Evolutionary conservation across 2,797 vertebrate species (phyloP).

Genomic region (Oreortyx pictus): DNA sequence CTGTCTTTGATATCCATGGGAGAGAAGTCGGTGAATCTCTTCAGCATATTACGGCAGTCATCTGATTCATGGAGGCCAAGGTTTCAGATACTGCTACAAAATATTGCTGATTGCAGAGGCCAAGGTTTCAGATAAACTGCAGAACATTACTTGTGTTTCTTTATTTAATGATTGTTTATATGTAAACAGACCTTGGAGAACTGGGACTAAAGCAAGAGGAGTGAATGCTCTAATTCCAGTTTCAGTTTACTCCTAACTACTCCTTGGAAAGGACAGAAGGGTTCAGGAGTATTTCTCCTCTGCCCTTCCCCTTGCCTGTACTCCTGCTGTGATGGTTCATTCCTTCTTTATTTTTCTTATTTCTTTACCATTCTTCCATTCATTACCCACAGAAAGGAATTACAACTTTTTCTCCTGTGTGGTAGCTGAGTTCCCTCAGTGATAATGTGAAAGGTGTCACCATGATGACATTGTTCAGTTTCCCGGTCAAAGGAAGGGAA

Average conservation of each 20-base stretch:
- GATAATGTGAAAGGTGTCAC: rapidly evolving
- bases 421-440: not conserved
- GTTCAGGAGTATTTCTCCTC: not conserved
- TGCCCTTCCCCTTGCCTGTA: not conserved
- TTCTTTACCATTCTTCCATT: not conserved
- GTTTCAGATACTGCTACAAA: not conserved
- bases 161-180: not conserved
- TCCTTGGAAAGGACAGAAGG: not conserved
- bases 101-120: not conserved
- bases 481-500: not conserved
- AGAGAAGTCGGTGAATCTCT: not conserved
- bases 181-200: not conserved
- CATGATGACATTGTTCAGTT: not conserved
- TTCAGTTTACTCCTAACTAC: not conserved
- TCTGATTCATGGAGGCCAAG: not conserved
- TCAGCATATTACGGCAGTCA: not conserved
- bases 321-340: not conserved
- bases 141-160: not conserved
- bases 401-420: not conserved
- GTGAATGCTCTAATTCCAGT: not conserved
- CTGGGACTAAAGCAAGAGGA: not conserved
- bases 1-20: not conserved
- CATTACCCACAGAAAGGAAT: not conserved
- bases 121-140: not conserved
- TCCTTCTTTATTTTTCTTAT: not conserved